Conservation (phyloP, 1,140 invertebrate species). For the Gyrodactylus salaris region DNA sequence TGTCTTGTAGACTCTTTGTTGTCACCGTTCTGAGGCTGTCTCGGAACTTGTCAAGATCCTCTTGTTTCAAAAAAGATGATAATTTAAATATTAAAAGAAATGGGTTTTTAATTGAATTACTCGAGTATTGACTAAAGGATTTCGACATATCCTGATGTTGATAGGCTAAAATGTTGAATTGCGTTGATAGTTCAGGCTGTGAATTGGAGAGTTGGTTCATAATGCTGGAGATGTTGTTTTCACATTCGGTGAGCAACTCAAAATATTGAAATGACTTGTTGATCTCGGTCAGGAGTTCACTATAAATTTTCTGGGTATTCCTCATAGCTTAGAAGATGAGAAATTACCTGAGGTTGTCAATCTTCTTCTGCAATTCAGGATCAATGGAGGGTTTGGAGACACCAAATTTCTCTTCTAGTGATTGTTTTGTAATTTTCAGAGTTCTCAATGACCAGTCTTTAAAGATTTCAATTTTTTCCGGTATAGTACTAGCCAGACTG, state of each 20-base stretch:
- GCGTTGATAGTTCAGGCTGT: background rate
- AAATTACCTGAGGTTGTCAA: background rate
- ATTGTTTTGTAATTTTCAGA: background rate
- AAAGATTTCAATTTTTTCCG: background rate
- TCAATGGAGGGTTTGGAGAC: background rate
- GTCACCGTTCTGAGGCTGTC: background rate
- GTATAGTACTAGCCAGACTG: background rate
- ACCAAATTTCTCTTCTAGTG: background rate
- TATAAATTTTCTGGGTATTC: background rate
- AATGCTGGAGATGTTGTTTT: background rate
- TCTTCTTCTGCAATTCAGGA: background rate
- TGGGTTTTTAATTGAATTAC: too few species aligned
- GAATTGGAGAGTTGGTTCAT: background rate
- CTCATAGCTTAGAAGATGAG: too few species aligned
- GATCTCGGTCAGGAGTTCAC: background rate
- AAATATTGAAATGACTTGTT: background rate
- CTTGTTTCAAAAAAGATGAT: background rate
- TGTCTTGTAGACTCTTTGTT: background rate
- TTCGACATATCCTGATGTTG: background rate
- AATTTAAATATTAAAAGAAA: background rate
- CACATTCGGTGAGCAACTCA: background rate
- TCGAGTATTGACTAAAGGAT: background rate
- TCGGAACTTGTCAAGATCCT: background rate
- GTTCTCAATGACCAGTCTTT: background rate
- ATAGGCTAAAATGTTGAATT: background rate